Percentiles rank a stretch among this genome's conserved stretches.
These are phyloP conservation scores for Belgica antarctica DNA, from an alignment of 2,888 invertebrate species.

Conservation along the genomic window DNA sequence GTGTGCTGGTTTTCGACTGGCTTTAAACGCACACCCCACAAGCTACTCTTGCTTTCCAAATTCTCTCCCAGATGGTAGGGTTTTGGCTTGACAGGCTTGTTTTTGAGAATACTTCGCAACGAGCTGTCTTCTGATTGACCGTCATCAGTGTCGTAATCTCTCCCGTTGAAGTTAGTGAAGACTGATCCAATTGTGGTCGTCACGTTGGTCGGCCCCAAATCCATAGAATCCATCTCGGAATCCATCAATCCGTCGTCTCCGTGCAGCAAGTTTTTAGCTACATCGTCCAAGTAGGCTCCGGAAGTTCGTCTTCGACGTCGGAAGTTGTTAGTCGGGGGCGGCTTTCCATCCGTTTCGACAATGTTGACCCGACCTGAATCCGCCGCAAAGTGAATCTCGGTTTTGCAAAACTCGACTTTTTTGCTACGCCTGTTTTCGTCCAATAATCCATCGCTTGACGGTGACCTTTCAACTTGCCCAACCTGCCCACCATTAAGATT, in stretches of 20 bases:
- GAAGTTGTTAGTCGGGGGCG: constrained; percentile 79
- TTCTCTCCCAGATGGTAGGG: constrained; percentile 72
- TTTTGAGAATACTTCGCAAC: constrained; percentile 71
- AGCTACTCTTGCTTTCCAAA: constrained; percentile 54
- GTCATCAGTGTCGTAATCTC: constrained; percentile 46
- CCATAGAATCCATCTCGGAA: constrained; percentile 54
- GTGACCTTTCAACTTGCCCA: constrained; percentile 45
- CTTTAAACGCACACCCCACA: constrained; percentile 59
- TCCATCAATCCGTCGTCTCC: constrained; percentile 49
- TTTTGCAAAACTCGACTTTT: constrained; percentile 83
- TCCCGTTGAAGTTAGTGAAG: constrained; percentile 38
- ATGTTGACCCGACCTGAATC: constrained; percentile 83
- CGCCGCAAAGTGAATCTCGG: constrained; percentile 82
- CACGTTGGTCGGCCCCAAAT: not conserved
- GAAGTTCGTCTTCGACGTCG: constrained; percentile 65
- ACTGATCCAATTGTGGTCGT: constrained; percentile 35
- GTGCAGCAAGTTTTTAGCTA: constrained; percentile 44
- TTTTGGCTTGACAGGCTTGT: constrained; percentile 70
- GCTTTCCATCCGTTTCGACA: constrained; percentile 83
- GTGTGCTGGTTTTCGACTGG: constrained; percentile 49
- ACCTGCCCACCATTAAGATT: constrained; percentile 51
- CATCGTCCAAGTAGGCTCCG: constrained; percentile 52
- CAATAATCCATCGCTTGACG: constrained; percentile 48
- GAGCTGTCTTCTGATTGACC: constrained; percentile 53
- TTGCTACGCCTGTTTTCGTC: constrained; percentile 59